Evolutionary conservation across 2,113 vertebrate genomes (phyloP), one percentile per base, ranked within the genome.

Genomic region (Echinops telfairi): DNA sequence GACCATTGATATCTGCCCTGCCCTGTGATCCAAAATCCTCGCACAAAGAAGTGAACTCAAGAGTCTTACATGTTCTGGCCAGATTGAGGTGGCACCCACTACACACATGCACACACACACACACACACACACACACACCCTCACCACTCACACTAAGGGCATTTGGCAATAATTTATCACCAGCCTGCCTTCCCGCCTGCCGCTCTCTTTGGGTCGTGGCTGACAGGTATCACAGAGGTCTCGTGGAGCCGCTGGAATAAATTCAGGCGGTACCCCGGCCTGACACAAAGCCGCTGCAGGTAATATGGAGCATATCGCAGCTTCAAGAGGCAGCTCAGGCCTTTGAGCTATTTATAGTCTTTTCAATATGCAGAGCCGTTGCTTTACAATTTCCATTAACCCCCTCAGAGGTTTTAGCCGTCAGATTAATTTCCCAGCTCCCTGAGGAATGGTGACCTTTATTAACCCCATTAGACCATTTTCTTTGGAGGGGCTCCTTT

Each of bases 351-450:
- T 96, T 92, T 92, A 95, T 85, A 96, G 96, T 82, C 62, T 58
- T 86, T 89, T 92, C 92, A 93, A 86, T 85, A 93, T 95, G 95
- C 90, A 92, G 90, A 88, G 68, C 83, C 78, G 25, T 14, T 79
- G 91, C 93, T 89, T 88, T 78, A 79, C 60, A 84, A 40, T 82
- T 91, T 93, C 84, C 84, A 96, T 92, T 93, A 92, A 96, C 95
- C 92, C 92, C 93, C 93, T 94, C 95, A 6, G 92, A 95, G 86
- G 62, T 95, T 92, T 82, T 27, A 70, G 91, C 89, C 17, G 25
- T 83, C 93, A 95, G 92, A 95, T 94, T 95, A 93, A 96, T 97
- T 93, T 95, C 87, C 86, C 91, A 85, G 94, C 78, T 92, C 95
- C 79, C 95, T 31, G 85, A 92, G 83, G 90, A 93, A 94, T 36